Evolutionary conservation across 2,797 vertebrate species (phyloP).

Genomic region (Cyprinodon diabolis): DNA sequence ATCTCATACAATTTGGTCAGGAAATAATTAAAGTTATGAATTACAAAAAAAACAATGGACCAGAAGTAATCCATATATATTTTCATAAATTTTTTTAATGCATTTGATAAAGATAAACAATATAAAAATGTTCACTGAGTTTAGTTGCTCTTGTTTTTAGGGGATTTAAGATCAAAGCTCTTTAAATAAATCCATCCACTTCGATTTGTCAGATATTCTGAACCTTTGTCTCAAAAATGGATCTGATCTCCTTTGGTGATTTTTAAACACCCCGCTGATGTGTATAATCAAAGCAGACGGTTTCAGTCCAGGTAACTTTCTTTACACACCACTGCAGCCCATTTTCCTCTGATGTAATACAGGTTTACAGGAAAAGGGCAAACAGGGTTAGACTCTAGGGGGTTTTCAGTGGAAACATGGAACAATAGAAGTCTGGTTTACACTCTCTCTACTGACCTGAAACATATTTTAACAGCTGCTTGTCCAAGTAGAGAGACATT

Average conservation of each 20-base stretch:
- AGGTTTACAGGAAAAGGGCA: conserved; percentile 27
- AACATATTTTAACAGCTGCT: conserved; percentile 52
- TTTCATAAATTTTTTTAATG: no score
- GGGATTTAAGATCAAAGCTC: conserved; percentile 9
- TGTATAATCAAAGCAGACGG: conserved; percentile 33
- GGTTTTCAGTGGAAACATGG: conserved; percentile 56
- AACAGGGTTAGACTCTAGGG: conserved; percentile 26
- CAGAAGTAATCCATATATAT: neutral
- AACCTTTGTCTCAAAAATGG: conserved; percentile 28
- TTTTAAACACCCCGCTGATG: conserved; percentile 19
- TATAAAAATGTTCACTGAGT: neutral
- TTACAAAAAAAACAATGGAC: neutral
- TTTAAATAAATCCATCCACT: conserved; percentile 27
- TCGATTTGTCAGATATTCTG: conserved; percentile 24
- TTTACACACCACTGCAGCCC: conserved; percentile 24
- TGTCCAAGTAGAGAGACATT: conserved; percentile 45
- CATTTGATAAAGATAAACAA: neutral
- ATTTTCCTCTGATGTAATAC: conserved; percentile 16
- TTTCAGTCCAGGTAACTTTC: conserved; percentile 38
- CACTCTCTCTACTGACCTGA: conserved; percentile 32
- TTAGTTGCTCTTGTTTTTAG: neutral
- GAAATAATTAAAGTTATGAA: neutral
- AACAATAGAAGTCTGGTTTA: conserved; percentile 62
- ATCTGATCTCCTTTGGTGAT: conserved; percentile 25
- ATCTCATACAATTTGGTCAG: neutral